phyloP scores from a whole-genome alignment of 2,888 invertebrate genomes.

The Stenotaenia linearis region DNA sequence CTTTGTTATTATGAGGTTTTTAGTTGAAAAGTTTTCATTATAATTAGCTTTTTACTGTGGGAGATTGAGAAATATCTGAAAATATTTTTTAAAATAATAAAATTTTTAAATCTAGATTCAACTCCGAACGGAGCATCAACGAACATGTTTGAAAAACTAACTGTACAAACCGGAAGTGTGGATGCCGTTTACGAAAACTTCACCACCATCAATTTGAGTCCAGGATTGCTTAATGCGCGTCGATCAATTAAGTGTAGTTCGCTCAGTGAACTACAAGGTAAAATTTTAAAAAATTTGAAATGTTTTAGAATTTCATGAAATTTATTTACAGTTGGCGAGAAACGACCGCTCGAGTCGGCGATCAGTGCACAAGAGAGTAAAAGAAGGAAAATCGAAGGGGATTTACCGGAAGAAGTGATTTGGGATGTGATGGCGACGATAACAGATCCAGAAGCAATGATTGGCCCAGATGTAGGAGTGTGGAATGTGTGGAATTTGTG shows the following conservation, averaged over 20 bases:
- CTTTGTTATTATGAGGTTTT: too few species aligned
- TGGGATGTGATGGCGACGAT: slow-evolving; percentile 76
- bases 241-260: slow-evolving; percentile 32
- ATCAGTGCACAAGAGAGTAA: slow-evolving; percentile 41
- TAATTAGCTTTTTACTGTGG: too few species aligned
- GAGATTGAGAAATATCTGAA: too few species aligned
- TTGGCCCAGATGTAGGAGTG: slow-evolving; percentile 67
- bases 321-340: slow-evolving; percentile 40
- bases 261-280: slow-evolving; percentile 33
- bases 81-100: too few species aligned
- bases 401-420: slow-evolving; percentile 71
- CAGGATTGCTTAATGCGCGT: slow-evolving; percentile 50
- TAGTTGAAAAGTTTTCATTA: too few species aligned
- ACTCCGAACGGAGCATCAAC: slow-evolving; percentile 6
- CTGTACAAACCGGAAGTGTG: slow-evolving; percentile 54
- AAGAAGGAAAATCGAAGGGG: slow-evolving; percentile 48
- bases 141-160: slow-evolving; percentile 63
- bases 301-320: not conserved
- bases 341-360: slow-evolving; percentile 42
- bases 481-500: slow-evolving; percentile 28
- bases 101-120: too few species aligned
- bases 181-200: slow-evolving; percentile 56
- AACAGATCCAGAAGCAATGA: slow-evolving; percentile 75
- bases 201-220: slow-evolving; percentile 61
- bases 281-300: not conserved